These are phyloP conservation scores for Rhipidura dahli DNA, from an alignment of 2,113 vertebrate genomes.

Conservation along the genomic window DNA sequence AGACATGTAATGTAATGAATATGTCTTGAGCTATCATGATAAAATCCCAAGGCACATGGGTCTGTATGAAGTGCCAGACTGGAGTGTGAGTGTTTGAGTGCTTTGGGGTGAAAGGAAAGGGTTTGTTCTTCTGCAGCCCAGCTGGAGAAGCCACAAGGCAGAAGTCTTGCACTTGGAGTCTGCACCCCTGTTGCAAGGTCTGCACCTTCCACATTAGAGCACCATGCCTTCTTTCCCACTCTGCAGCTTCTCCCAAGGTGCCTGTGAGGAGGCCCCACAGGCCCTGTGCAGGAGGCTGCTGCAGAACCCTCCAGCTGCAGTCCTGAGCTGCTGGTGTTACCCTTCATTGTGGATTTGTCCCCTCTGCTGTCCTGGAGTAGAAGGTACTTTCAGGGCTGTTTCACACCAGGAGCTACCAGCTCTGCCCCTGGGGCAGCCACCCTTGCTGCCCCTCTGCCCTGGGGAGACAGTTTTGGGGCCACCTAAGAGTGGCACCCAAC, in stretches of 20 bases:
- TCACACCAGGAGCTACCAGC: background rate
- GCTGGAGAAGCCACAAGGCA: background rate
- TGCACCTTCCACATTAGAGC: background rate
- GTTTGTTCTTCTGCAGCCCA: background rate
- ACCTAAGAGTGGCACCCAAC: background rate
- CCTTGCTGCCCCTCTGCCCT: background rate
- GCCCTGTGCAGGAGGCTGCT: background rate
- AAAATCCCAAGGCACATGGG: background rate
- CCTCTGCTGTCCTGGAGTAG: background rate
- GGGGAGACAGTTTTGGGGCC: fast-evolving
- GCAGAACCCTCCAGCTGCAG: background rate
- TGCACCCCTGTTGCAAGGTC: background rate
- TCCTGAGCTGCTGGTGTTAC: background rate
- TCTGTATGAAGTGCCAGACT: background rate
- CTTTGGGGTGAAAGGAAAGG: background rate
- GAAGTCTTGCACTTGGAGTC: background rate
- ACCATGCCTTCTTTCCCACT: background rate
- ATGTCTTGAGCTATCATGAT: background rate
- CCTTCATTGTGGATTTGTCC: fast-evolving
- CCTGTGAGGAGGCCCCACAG: fast-evolving
- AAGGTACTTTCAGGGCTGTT: background rate
- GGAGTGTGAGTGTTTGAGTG: background rate
- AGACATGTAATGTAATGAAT: background rate
- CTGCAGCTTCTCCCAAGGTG: background rate
- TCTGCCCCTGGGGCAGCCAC: background rate